Evolutionary conservation across 2,113 vertebrate genomes (phyloP).

Genomic region (Hippocampus abdominalis): DNA sequence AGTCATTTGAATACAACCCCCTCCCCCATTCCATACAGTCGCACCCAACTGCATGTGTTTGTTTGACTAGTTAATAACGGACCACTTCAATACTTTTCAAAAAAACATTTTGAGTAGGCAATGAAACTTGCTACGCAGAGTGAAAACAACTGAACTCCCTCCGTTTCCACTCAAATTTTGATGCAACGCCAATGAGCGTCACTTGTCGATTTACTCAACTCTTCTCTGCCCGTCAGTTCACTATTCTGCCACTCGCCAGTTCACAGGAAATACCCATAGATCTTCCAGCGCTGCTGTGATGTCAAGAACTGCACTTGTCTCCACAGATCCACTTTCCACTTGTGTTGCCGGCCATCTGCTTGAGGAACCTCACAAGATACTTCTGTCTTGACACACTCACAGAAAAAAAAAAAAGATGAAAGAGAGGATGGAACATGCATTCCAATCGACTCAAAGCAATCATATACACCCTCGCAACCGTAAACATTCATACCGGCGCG

Average conservation of each 20-base stretch:
- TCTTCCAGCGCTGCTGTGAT: conserved; percentile 7
- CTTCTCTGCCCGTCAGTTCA: conserved; percentile 1
- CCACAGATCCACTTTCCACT: conserved; percentile 14
- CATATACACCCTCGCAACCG: conserved; percentile 9
- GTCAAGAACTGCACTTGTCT: conserved; percentile 22
- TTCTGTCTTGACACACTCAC: conserved; percentile 28
- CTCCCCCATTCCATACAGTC: not conserved
- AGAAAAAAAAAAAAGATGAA: conserved; percentile 25
- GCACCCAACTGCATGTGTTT: not conserved
- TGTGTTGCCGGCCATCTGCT: conserved; percentile 33
- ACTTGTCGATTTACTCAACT: not conserved
- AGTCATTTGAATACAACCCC: no score
- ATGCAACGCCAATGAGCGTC: not conserved
- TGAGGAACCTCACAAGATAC: conserved; percentile 37
- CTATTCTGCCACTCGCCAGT: not conserved
- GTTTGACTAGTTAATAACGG: not conserved
- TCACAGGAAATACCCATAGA: conserved; percentile 10
- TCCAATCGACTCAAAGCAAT: conserved; percentile 26
- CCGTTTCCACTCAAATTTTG: not conserved
- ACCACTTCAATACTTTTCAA: not conserved
- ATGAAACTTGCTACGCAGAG: no score
- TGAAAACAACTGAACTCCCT: not conserved
- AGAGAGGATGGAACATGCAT: conserved; percentile 25
- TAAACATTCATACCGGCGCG: not conserved
- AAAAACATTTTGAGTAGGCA: not conserved